Evolutionary conservation across 2,797 vertebrate species (phyloP), one percentile per base, ranked within the genome.

Genomic region (Aeoliscus strigatus): DNA sequence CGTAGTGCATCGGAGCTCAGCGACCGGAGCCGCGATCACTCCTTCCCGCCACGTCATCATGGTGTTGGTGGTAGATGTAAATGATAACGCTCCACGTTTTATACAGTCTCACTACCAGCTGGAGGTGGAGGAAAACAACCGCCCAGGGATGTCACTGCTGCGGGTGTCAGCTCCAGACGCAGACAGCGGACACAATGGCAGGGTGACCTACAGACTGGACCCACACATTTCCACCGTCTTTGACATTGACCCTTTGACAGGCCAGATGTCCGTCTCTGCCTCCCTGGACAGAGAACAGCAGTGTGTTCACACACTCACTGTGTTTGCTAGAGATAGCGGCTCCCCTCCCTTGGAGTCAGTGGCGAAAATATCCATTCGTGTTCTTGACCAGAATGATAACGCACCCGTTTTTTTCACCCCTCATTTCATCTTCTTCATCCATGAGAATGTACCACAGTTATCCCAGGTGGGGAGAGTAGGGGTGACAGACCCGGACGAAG

Each of bases 351-450:
- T 84, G 47, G 84, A 88, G 45, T 71, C 77, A 1, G 39, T 37
- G 3, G 64, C 75, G 14, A 73, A 51, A 1, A 51, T 91, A 24
- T 52, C 44, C 9, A 41, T 91, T 38, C 58, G 15, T 4, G 63
- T 91, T 38, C 53, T 86, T 45, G 90, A 90, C 65, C 79, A 82
- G 79, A 91, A 91, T 70, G 90, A 91, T 61, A 91, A 91, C 51
- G 51, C 66, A 8, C 90, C 90, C 3, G 32, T 61, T 39, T 90
- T 91, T 70, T 14, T 60, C 31, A 83, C 67, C n/a, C 62, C 77
- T 29, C 84, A 87, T 46, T 90, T 89, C 30, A 73, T 81, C 41
- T 91, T 91, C 63, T 91, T 89, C 32, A 60, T 90, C 44, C 66
- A 79, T 4, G 90, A 91, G 60, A 84, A 86, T 52, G 59, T 81